These are phyloP conservation scores for Plecturocebus donacophilus DNA, from an alignment of 2,113 vertebrate genomes.

Conservation along the genomic window DNA sequence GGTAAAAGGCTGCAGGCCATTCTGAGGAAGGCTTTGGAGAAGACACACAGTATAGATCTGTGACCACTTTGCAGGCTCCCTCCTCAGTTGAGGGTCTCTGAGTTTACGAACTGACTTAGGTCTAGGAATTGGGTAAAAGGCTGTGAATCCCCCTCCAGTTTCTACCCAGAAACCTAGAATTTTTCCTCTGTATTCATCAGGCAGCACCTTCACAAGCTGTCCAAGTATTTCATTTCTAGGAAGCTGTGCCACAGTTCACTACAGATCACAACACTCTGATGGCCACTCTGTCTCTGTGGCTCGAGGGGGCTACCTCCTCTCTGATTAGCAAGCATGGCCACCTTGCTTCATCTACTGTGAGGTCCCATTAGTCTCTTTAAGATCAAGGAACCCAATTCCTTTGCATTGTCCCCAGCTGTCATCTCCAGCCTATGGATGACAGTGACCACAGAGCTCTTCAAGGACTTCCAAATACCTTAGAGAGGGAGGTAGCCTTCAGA, in stretches of 20 bases:
- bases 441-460: not conserved
- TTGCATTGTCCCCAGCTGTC: not conserved
- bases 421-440: not conserved
- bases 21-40: not conserved
- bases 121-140: not conserved
- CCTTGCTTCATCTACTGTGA: not conserved
- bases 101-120: not conserved
- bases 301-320: not conserved
- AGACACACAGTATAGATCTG: not conserved
- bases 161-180: not conserved
- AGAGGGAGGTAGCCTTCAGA: not conserved
- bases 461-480: not conserved
- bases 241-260: not conserved
- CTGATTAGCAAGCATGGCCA: not conserved
- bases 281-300: not conserved
- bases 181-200: constrained; percentile 5
- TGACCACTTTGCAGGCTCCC: not conserved
- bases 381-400: not conserved
- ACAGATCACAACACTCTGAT: not conserved
- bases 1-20: not conserved
- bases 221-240: not conserved
- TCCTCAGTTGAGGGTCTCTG: not conserved
- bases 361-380: not conserved
- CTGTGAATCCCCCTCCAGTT: not conserved
- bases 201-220: not conserved